phyloP scores from a whole-genome alignment of 2,113 vertebrate genomes.

The Haplochromis burtoni region DNA sequence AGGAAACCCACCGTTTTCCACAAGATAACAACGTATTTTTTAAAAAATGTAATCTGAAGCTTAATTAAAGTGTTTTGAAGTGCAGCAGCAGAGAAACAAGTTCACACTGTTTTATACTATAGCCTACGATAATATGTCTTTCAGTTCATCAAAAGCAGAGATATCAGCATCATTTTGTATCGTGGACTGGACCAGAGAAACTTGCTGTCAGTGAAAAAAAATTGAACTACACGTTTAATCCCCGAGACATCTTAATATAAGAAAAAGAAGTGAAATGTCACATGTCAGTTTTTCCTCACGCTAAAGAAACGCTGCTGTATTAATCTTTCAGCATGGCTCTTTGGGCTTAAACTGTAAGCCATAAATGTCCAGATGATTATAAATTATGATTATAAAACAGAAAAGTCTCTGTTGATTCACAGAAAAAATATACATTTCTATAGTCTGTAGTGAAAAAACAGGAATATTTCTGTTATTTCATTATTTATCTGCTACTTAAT shows the following conservation, averaged over 20 bases:
- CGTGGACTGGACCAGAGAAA: not conserved
- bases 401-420: not conserved
- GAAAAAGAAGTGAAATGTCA: not conserved
- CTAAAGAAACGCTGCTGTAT: not conserved
- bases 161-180: not conserved
- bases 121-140: not conserved
- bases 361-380: not conserved
- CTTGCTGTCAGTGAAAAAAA: not conserved
- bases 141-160: not conserved
- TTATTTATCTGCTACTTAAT: not conserved
- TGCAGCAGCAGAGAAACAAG: not conserved
- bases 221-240: not conserved
- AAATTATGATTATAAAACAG: not conserved
- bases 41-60: accelerated
- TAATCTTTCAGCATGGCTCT: not conserved
- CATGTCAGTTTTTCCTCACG: not conserved
- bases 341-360: not conserved
- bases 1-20: not conserved
- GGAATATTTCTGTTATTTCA: not conserved
- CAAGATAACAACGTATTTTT: not conserved
- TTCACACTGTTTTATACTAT: not conserved
- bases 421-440: not conserved
- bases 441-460: not conserved
- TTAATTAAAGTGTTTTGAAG: not conserved
- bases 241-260: not conserved